These are phyloP conservation scores for Dioctria linearis DNA, from an alignment of 2,888 invertebrate genomes.

Conservation along the genomic window DNA sequence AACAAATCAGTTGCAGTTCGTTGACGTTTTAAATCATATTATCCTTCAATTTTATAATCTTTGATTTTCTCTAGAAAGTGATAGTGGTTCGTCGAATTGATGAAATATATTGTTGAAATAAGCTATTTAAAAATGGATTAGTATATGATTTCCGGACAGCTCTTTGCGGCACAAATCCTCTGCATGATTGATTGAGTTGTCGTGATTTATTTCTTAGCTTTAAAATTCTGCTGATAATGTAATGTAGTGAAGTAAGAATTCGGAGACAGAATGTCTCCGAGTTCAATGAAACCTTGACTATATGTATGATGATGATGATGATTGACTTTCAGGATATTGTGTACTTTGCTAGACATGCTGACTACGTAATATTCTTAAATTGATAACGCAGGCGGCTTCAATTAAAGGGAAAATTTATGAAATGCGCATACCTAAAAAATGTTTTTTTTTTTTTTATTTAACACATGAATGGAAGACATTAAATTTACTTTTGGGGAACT, in stretches of 20 bases:
- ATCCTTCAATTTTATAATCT: background rate
- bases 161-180: conserved; percentile 30
- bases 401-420: background rate
- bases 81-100: too few species aligned
- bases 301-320: background rate
- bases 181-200: conserved; percentile 42
- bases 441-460: too few species aligned
- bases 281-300: background rate
- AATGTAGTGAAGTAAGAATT: background rate
- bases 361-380: background rate
- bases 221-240: conserved; percentile 9
- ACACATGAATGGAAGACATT: too few species aligned
- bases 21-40: background rate
- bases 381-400: background rate
- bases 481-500: too few species aligned
- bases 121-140: conserved; percentile 40
- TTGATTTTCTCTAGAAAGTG: too few species aligned
- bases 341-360: background rate
- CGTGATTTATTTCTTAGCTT: conserved; percentile 28
- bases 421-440: too few species aligned
- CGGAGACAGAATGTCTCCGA: conserved; percentile 16
- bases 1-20: conserved; percentile 10
- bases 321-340: background rate
- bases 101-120: too few species aligned
- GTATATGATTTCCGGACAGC: conserved; percentile 27